A percentile compares a stretch with the other conserved stretches of the same genome.
These are phyloP conservation scores for Sebastes hubbsi DNA, from an alignment of 2,797 vertebrate species.

Conservation along the genomic window DNA sequence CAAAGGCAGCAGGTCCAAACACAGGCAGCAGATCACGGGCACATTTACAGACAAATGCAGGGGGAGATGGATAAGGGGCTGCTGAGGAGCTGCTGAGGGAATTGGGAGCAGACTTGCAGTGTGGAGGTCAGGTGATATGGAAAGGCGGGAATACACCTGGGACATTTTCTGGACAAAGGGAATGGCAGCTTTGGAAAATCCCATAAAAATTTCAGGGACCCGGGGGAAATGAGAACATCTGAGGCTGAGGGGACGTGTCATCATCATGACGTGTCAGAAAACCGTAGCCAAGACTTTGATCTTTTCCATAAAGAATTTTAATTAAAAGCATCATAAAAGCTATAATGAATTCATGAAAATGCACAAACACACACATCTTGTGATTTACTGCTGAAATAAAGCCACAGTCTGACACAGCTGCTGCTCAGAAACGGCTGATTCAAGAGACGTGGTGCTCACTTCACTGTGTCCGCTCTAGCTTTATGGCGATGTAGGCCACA, in stretches of 20 bases:
- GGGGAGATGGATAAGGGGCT: neutral
- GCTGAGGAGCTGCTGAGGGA: neutral
- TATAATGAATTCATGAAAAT: constrained; percentile 5
- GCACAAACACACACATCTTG: neutral
- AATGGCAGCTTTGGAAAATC: neutral
- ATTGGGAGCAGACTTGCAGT: neutral
- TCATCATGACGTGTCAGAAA: neutral
- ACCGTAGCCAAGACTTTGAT: neutral
- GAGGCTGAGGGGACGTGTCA: neutral
- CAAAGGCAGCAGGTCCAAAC: neutral
- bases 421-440: neutral
- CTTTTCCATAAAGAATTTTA: neutral
- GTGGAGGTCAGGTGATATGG: neutral
- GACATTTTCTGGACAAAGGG: neutral
- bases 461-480: neutral
- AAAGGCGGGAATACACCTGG: neutral
- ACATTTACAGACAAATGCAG: neutral
- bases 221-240: neutral
- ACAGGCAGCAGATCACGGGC: neutral
- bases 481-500: neutral
- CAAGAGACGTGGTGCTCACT: neutral
- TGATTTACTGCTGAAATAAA: constrained; percentile 10
- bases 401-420: neutral
- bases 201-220: neutral
- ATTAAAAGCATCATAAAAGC: neutral